Evolutionary conservation across 2,888 invertebrate species (phyloP).

Genomic region (Metacarcinus magister): DNA sequence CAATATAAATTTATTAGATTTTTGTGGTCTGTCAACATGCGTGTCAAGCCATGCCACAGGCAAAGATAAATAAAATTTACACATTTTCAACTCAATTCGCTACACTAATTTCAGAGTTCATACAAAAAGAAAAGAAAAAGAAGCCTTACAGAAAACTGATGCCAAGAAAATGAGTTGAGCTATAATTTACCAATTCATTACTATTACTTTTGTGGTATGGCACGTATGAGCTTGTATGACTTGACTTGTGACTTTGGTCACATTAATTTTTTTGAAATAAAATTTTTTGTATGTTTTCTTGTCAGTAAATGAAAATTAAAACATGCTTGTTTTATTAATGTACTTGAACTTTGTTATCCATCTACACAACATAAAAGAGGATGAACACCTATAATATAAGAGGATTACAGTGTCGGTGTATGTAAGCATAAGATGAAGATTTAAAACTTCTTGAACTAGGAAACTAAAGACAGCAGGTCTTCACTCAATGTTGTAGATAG

Average conservation of each 20-base stretch:
- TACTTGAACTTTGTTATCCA: not conserved
- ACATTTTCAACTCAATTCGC: not conserved
- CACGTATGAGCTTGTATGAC: conserved; percentile 5
- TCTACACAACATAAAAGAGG: not conserved
- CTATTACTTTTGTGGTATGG: not conserved
- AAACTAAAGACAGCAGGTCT: too few species aligned
- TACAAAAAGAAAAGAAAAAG: not conserved
- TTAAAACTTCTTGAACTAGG: too few species aligned
- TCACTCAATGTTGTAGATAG: too few species aligned
- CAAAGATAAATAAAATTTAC: not conserved
- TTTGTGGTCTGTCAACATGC: not conserved
- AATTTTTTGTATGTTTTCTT: conserved; percentile 57
- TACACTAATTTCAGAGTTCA: not conserved
- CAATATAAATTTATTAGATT: not conserved
- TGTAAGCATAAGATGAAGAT: too few species aligned
- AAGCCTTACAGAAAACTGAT: not conserved
- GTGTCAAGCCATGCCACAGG: conserved; percentile 5
- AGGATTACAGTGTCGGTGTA: too few species aligned
- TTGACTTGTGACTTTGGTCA: not conserved
- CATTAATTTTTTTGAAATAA: conserved; percentile 13
- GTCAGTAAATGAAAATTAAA: conserved; percentile 49
- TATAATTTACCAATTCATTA: not conserved
- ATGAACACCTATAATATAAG: not conserved
- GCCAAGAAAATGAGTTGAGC: not conserved
- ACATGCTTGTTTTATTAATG: not conserved